phyloP scores from a whole-genome alignment of 2,888 invertebrate genomes.

The Yponomeuta malinellus region DNA sequence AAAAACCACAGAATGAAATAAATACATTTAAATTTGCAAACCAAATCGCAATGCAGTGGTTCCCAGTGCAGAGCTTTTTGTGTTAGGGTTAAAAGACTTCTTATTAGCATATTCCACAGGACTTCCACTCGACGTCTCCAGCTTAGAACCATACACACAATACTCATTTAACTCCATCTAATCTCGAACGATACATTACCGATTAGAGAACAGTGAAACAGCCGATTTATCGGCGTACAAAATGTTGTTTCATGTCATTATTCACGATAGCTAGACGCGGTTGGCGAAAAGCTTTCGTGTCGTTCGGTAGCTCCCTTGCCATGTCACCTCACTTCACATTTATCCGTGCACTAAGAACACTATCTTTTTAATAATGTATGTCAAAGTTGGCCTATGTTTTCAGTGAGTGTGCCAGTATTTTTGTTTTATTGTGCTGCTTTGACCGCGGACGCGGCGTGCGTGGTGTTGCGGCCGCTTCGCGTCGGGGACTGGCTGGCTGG shows the following conservation, averaged over 20 bases:
- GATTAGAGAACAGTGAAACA: conserved; percentile 59
- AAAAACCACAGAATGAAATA: conserved; percentile 12
- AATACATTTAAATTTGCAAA: conserved; percentile 58
- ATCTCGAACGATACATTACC: conserved; percentile 49
- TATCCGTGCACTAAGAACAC: not conserved
- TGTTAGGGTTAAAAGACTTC: conserved; percentile 64
- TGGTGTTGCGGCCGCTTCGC: conserved; percentile 41
- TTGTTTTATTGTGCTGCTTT: conserved; percentile 41
- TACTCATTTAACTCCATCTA: not conserved
- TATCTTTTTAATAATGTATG: not conserved
- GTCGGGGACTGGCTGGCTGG: conserved; percentile 48
- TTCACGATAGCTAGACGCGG: conserved; percentile 30
- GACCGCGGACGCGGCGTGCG: conserved; percentile 26
- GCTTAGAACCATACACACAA: not conserved
- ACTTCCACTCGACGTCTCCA: conserved; percentile 30
- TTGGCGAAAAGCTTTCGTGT: conserved; percentile 16
- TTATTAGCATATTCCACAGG: conserved; percentile 69
- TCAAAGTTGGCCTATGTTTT: not conserved
- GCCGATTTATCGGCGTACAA: conserved; percentile 60
- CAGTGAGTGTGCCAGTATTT: conserved; percentile 22
- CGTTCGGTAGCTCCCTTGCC: conserved; percentile 8
- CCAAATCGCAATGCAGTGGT: conserved; percentile 73
- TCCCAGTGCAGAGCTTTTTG: conserved; percentile 73
- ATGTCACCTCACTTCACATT: not conserved
- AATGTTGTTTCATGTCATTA: conserved; percentile 68